Conservation (phyloP, 2,797 vertebrate species). For the Chanos chanos region DNA sequence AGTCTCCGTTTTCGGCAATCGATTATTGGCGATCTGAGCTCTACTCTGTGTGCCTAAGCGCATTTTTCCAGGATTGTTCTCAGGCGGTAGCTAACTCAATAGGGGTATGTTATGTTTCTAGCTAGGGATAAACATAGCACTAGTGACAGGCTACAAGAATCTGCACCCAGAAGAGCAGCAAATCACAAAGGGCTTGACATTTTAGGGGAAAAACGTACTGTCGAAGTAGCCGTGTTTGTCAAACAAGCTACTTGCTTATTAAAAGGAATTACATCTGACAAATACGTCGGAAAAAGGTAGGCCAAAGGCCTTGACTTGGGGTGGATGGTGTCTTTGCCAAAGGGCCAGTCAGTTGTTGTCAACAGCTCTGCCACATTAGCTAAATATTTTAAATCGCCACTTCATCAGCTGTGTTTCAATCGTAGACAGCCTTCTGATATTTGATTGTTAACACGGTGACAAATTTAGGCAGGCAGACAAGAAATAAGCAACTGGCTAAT, state of each 20-base stretch:
- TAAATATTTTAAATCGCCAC: not conserved
- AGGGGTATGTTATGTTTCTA: not conserved
- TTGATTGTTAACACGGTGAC: too few species aligned
- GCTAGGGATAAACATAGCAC: not conserved
- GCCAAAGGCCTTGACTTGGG: too few species aligned
- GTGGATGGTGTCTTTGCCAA: too few species aligned
- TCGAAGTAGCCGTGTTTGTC: not conserved
- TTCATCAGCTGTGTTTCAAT: too few species aligned
- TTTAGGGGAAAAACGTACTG: not conserved
- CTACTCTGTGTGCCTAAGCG: conserved; percentile 4
- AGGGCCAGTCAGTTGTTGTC: not conserved
- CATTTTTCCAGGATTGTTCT: conserved; percentile 1
- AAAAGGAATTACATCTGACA: not conserved
- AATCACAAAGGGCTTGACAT: not conserved
- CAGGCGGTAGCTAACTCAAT: conserved; percentile 14
- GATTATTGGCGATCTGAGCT: not conserved
- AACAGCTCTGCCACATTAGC: not conserved
- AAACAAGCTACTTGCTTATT: conserved; percentile 3
- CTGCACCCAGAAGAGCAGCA: too few species aligned
- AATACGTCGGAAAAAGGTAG: conserved; percentile 15
- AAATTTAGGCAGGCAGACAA: too few species aligned
- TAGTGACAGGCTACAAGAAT: too few species aligned
- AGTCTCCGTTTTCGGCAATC: conserved; percentile 3
- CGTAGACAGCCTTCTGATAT: too few species aligned
- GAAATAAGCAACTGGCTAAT: too few species aligned